These are phyloP conservation scores for Petrocephalus sullivani DNA, from an alignment of 2,797 vertebrate species.

Conservation along the genomic window DNA sequence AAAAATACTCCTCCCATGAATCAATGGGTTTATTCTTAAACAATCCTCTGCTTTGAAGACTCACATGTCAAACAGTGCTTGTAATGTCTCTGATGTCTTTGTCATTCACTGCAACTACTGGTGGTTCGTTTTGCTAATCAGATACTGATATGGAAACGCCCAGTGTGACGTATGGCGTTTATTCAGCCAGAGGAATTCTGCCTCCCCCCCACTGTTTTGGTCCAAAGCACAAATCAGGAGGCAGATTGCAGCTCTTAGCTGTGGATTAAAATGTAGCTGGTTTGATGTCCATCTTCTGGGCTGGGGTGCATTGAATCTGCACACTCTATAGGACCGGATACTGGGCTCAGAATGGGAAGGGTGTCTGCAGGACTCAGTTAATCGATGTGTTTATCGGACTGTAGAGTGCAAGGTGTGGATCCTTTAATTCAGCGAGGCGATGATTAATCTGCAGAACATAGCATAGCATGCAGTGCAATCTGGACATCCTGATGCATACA, in stretches of 20 bases:
- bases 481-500: neutral
- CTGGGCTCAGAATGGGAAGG: neutral
- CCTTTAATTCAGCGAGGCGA: neutral
- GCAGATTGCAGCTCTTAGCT: constrained; percentile 59
- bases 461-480: neutral
- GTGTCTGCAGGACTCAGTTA: constrained; percentile 31
- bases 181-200: constrained; percentile 45
- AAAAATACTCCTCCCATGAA: neutral
- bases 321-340: constrained; percentile 51
- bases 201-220: constrained; percentile 20
- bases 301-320: constrained; percentile 46
- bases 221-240: constrained; percentile 54
- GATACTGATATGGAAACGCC: constrained; percentile 20
- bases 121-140: constrained; percentile 35
- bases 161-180: constrained; percentile 47
- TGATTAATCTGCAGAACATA: neutral
- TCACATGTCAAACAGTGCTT: constrained; percentile 34
- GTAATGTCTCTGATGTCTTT: constrained; percentile 33
- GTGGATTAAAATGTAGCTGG: constrained; percentile 59
- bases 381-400: neutral
- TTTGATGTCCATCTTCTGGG: constrained; percentile 61
- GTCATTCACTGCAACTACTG: constrained; percentile 47
- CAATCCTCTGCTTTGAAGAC: neutral
- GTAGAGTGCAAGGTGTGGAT: neutral
- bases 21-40: neutral